Evolutionary conservation across 2,113 vertebrate genomes (phyloP).

Genomic region (Elanoides forficatus): DNA sequence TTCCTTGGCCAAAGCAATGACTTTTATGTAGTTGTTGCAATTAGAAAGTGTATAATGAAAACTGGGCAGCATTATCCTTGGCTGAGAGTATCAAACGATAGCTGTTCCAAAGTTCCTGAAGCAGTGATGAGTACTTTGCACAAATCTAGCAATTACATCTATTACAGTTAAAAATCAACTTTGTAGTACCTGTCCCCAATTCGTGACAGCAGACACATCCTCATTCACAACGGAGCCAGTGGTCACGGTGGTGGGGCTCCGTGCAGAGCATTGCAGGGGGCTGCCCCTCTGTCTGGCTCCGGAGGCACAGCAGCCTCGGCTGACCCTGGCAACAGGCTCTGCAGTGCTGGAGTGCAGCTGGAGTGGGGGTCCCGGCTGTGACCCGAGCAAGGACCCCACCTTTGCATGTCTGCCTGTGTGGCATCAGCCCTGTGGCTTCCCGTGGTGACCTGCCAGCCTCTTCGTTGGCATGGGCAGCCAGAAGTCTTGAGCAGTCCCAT

Average conservation of each 20-base stretch:
- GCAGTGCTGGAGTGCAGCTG: not conserved
- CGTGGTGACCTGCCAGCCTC: not conserved
- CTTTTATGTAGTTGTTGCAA: not conserved
- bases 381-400: not conserved
- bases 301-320: not conserved
- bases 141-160: not conserved
- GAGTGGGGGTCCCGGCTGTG: not conserved
- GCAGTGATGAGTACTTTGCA: not conserved
- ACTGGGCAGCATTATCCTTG: not conserved
- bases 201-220: accelerated
- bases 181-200: accelerated
- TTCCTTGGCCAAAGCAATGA: not conserved
- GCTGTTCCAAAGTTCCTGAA: not conserved
- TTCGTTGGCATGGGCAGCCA: accelerated
- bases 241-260: accelerated
- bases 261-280: accelerated
- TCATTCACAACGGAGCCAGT: accelerated
- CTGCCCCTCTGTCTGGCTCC: not conserved
- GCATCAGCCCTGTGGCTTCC: not conserved
- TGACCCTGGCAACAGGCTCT: not conserved
- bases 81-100: accelerated
- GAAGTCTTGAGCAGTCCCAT: not conserved
- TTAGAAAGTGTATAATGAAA: not conserved
- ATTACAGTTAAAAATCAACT: not conserved
- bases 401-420: accelerated